Evolutionary conservation across 2,797 vertebrate genomes (phyloP).

Genomic region (Fringilla coelebs): DNA sequence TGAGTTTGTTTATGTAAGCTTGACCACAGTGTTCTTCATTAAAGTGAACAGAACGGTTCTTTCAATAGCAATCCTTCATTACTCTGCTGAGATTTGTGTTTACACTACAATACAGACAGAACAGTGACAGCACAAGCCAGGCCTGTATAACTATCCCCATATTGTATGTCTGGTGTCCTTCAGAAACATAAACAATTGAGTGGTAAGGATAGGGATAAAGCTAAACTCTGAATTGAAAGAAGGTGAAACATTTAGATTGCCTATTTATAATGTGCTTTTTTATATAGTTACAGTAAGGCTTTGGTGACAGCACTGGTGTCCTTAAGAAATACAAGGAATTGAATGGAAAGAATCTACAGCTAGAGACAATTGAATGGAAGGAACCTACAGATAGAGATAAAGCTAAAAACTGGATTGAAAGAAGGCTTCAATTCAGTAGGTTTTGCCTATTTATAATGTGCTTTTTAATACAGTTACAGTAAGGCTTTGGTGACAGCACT

Average conservation of each 20-base stretch:
- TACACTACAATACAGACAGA: not conserved
- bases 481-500: not conserved
- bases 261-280: not conserved
- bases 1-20: not conserved
- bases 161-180: not conserved
- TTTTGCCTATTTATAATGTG: not conserved
- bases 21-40: not conserved
- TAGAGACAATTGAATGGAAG: too few species aligned
- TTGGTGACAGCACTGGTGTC: not conserved
- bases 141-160: rapidly evolving
- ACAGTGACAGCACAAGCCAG: not conserved
- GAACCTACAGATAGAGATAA: too few species aligned
- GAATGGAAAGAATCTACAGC: too few species aligned
- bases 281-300: not conserved
- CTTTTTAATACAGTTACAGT: not conserved
- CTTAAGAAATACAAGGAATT: too few species aligned
- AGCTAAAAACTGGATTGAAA: too few species aligned
- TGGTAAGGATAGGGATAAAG: not conserved
- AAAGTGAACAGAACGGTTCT: not conserved
- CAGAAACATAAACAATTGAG: not conserved
- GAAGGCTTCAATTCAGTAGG: too few species aligned
- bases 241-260: not conserved
- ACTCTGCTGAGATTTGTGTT: not conserved
- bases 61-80: not conserved
- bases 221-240: not conserved